Base-by-base conservation (phyloP, 2,888 invertebrate species). In the Amblyteles armatorius region DNA sequence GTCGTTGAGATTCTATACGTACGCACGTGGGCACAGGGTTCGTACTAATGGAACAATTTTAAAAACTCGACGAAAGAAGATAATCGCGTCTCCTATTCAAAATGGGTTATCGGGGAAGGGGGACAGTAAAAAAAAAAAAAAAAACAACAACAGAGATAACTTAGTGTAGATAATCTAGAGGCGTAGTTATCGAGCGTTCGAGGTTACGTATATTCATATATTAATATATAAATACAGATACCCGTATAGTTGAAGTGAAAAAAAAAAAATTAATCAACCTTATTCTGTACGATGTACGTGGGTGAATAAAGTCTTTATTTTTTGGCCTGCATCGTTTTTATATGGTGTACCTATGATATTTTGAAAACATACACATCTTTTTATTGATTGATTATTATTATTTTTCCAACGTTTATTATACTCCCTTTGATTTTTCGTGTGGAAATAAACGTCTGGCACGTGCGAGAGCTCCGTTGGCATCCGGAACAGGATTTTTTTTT, bases 271-370 rank as follows among this genome's bases (percentile, higher is more conserved):
- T 91, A 90, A 91, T 89, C 89, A 91, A 92, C 87, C 90, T 91
- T 90, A 92, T 92, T 92, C 91, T 92, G 92, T 92, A 92, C 89
- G 89, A 91, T 91, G 89, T 90, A 92, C 88, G 89, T 91, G 92
- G 86, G 88, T 90, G 88, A 92, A 92, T 92, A 92, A 92, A 92
- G 87, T 91, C 89, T 91, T 92, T 92, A 92, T 92, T 92, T 91
- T 92, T 92, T 91, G 91, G 90, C 90, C 90, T 91, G 91, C 90
- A 92, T 91, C 90, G 91, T 92, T 92, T 92, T 92, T 90, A 91
- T 88, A 88, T 89, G 84, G 72, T 90, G 74, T 89, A 89, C 90
- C 89, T 87, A 82, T 78, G 65, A 74, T 82, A 79, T 80, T 81
- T 73, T 26, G 9, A 29, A 40, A 72, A 60, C 22, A 60, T 33